Conservation (phyloP, 2,113 vertebrate genomes). For the Tapirus terrestris region DNA sequence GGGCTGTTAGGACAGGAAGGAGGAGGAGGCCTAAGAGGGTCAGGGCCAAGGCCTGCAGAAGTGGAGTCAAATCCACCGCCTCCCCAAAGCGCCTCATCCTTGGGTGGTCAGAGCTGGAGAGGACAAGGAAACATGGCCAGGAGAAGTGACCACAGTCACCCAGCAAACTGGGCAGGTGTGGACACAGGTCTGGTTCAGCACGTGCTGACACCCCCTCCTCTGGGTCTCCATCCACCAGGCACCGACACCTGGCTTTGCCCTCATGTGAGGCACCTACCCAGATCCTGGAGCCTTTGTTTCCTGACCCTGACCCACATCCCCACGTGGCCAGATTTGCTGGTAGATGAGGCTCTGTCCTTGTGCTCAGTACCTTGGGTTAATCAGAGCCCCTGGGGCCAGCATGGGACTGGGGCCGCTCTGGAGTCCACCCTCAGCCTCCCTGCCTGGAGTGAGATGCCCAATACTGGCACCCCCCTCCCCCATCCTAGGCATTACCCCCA, state of each 20-base stretch:
- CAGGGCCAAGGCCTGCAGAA: not conserved
- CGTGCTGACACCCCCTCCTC: not conserved
- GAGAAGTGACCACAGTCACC: not conserved
- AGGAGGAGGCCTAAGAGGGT: constrained; percentile 53
- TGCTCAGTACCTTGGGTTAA: not conserved
- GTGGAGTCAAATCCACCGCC: not conserved
- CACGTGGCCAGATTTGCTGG: not conserved
- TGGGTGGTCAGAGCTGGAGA: not conserved
- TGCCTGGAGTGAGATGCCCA: not conserved
- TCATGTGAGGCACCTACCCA: not conserved
- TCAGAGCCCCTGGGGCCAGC: not conserved
- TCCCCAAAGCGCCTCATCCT: not conserved
- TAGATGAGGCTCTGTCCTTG: not conserved
- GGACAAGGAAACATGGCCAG: not conserved
- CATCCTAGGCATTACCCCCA: not conserved
- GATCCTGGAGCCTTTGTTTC: constrained; percentile 16
- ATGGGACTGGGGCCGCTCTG: not conserved
- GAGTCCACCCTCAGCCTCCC: not conserved
- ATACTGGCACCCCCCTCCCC: not conserved
- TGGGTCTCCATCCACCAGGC: not conserved
- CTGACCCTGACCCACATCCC: constrained; percentile 48
- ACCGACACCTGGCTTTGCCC: not conserved
- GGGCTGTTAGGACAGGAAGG: constrained; percentile 58
- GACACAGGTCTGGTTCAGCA: not conserved
- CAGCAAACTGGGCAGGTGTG: not conserved